Evolutionary conservation across 2,113 vertebrate genomes (phyloP).

Genomic region (Picathartes gymnocephalus): DNA sequence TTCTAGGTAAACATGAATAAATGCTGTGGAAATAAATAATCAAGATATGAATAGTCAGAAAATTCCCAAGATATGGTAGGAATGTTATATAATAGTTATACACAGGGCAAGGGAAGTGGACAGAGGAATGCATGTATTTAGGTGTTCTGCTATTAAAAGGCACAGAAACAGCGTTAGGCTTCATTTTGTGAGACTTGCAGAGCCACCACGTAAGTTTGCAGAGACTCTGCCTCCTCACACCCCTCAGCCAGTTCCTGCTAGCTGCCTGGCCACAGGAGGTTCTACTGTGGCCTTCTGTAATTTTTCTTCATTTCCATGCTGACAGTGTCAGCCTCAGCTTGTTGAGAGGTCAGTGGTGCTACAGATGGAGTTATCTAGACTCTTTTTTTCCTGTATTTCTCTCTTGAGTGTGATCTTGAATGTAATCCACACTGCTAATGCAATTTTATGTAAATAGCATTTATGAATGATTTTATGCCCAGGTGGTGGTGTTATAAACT

Average conservation of each 20-base stretch:
- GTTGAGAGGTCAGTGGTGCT: neutral
- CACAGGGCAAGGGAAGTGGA: neutral
- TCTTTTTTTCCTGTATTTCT: neutral
- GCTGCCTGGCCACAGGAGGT: neutral
- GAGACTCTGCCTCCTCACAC: neutral
- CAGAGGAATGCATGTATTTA: neutral
- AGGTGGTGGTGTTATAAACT: slow-evolving; percentile 68
- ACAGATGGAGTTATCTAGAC: neutral
- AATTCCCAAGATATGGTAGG: neutral
- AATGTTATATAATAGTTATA: neutral
- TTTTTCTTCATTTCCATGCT: neutral
- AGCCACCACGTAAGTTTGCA: neutral
- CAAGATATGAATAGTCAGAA: neutral
- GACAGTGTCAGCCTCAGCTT: neutral
- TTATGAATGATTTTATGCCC: neutral
- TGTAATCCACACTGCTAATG: neutral
- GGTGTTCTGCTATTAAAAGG: neutral
- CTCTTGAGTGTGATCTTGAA: neutral
- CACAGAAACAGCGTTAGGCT: neutral
- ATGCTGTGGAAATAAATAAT: neutral
- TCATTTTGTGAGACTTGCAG: neutral
- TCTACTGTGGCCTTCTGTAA: neutral
- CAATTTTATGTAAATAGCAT: neutral
- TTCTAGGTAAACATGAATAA: neutral
- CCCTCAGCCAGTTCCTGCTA: neutral